Conservation (phyloP, 2,888 invertebrate species). For the Microctonus brassicae region DNA sequence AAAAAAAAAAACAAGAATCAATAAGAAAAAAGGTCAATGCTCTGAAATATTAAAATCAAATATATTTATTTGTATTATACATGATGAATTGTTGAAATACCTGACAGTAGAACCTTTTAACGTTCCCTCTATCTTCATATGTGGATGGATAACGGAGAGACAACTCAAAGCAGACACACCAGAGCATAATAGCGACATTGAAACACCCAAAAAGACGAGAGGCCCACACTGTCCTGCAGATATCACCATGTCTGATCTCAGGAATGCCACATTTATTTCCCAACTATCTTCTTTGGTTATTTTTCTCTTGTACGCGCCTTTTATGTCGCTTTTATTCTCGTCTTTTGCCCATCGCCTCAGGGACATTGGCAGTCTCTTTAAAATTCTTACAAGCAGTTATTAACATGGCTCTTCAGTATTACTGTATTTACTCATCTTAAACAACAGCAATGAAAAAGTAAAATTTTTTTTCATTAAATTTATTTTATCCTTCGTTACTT, state of each 20-base stretch:
- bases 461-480: not conserved
- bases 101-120: conserved; percentile 35
- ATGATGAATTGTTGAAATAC: conserved; percentile 41
- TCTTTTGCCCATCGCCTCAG: conserved; percentile 17
- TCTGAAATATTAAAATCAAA: conserved; percentile 6
- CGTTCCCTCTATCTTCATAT: not conserved
- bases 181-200: conserved; percentile 24
- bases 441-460: not conserved
- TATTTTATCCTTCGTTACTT: not conserved
- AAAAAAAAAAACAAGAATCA: not conserved
- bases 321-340: conserved; percentile 19
- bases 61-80: conserved; percentile 26
- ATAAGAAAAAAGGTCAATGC: conserved; percentile 17
- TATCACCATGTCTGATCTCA: conserved; percentile 26
- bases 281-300: conserved; percentile 27
- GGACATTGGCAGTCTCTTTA: conserved; percentile 11
- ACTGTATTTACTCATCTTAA: conserved; percentile 20
- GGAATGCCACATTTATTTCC: conserved; percentile 17
- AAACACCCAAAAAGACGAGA: conserved; percentile 20
- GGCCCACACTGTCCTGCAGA: conserved; percentile 29
- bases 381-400: conserved; percentile 28
- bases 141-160: not conserved
- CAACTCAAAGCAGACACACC: not conserved
- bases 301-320: conserved; percentile 1
- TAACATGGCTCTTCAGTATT: conserved; percentile 20